These are phyloP conservation scores for Hypanus sabinus DNA, from an alignment of 2,113 vertebrate species.

Conservation along the genomic window DNA sequence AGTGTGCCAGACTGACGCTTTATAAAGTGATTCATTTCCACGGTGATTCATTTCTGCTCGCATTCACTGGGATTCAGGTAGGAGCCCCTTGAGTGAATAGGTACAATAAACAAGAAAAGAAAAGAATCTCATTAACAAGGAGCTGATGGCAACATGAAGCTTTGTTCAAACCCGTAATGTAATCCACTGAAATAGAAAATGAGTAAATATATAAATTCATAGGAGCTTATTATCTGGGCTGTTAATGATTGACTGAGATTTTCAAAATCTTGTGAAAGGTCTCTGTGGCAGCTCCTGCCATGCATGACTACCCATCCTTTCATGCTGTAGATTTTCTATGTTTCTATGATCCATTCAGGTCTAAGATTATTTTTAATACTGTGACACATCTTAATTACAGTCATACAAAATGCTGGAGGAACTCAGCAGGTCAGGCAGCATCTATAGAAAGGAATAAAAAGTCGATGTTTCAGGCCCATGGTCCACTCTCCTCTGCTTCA, in stretches of 20 bases:
- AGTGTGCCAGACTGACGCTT: background rate
- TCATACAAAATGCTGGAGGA: too few species aligned
- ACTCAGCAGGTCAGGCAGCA: too few species aligned
- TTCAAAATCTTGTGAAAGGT: background rate
- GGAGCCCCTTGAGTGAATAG: background rate
- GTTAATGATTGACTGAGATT: background rate
- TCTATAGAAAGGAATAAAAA: too few species aligned
- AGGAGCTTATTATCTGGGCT: background rate
- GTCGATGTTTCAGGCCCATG: too few species aligned
- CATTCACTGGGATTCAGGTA: background rate
- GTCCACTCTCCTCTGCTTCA: too few species aligned
- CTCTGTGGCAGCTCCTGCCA: background rate
- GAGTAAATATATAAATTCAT: background rate
- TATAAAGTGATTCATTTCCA: background rate
- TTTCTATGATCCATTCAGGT: too few species aligned
- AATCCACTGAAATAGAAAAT: background rate
- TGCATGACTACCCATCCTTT: background rate
- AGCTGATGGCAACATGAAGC: background rate
- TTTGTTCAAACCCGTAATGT: conserved; percentile 18
- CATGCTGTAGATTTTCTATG: too few species aligned
- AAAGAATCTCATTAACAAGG: background rate
- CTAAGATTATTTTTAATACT: too few species aligned
- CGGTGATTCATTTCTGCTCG: background rate
- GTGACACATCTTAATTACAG: too few species aligned
- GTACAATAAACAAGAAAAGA: background rate